Base-by-base conservation (phyloP, 2,888 invertebrate species). In the Pristionchus japonicus region DNA sequence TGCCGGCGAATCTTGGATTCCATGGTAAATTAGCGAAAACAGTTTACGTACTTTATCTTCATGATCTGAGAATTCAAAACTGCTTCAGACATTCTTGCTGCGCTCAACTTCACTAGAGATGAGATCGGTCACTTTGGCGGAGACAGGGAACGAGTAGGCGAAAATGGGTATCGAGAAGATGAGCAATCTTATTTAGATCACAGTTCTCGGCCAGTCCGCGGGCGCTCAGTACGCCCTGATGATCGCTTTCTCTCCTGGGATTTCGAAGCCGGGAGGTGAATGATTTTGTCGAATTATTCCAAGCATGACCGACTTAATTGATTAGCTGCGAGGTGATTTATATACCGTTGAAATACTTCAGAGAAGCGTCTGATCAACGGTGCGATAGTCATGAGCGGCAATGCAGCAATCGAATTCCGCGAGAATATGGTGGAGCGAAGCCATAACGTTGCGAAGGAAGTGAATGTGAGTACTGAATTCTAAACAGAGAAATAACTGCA, bases 261-360 rank as follows among this genome's bases (percentile, higher is more conserved):
- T 77, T 20, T 77, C 77, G 43, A 43, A n/a, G 27, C 77, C n/a
- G 9, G 77, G 77, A 49, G 82, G 82, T 83, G 27, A 70, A 27
- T 9, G 20, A 11, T 1, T 20, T 6, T 49, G 4, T 23, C 20
- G 3, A 57, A 49, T 70, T 34, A 37, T 31, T 67, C 2, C 15
- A 1, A 67, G 6, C 4, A 27, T 27, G n/a, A 27, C 61, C n/a
- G n/a, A n/a, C n/a, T n/a, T n/a, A n/a, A n/a, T n/a, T n/a, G n/a
- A n/a, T n/a, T n/a, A n/a, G n/a, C 3, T 64, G n/a, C 27, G 27
- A 15, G 7, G 52, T 57, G 7, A 20, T 4, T 11, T 15, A 15
- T 23, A 15, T 57, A 11, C 52, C 52, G 52, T 57, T 57, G 52
- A 27, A n/a, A 27, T 67, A 31, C 3, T 67, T 20, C 77, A 77